These are phyloP conservation scores for Drosophila cognata DNA, from an alignment of 2,888 invertebrate species.

Conservation along the genomic window DNA sequence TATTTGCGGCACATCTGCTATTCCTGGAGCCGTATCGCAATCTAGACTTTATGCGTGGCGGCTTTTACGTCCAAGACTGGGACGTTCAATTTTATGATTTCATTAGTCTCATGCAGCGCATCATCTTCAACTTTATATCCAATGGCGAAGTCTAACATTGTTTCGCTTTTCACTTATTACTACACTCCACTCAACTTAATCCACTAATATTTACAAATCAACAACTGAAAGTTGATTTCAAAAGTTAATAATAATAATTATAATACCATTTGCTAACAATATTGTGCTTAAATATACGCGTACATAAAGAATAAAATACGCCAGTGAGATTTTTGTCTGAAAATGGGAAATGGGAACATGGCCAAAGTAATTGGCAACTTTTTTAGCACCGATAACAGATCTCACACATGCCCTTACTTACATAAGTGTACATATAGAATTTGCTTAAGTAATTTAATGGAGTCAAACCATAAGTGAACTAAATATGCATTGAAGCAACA, in stretches of 20 bases:
- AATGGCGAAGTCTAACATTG: background rate
- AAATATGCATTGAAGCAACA: conserved; percentile 4
- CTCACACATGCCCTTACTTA: background rate
- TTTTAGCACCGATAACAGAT: background rate
- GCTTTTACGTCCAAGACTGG: conserved; percentile 33
- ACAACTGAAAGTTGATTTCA: background rate
- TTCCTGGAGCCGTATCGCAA: conserved; percentile 37
- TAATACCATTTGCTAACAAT: background rate
- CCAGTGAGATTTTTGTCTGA: background rate
- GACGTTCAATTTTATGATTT: conserved; percentile 28
- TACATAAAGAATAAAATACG: background rate
- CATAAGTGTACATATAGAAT: background rate
- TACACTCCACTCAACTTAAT: background rate
- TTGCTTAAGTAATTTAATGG: background rate
- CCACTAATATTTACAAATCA: background rate
- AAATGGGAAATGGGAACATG: background rate
- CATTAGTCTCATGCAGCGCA: conserved; percentile 37
- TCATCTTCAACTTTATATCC: conserved; percentile 39
- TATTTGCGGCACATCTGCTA: conserved; percentile 26
- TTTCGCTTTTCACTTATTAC: background rate
- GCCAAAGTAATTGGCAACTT: background rate
- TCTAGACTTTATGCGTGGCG: conserved; percentile 57
- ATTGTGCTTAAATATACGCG: too few species aligned
- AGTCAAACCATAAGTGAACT: background rate
- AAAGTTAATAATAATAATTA: background rate